Conservation (phyloP, 2,888 invertebrate species). For the Diplazon laetatorius region DNA sequence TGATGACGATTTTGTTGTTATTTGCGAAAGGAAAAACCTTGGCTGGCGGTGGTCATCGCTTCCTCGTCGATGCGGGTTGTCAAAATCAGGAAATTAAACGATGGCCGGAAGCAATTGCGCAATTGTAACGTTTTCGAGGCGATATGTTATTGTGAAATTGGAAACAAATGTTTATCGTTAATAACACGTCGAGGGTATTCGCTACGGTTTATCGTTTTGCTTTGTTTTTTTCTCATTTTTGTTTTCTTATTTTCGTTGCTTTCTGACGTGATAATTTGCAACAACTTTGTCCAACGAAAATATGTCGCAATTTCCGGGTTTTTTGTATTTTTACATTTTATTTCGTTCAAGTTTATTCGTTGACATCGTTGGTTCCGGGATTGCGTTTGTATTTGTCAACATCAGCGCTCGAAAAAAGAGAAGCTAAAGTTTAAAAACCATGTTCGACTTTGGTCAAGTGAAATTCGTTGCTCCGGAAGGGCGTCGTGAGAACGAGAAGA, state of each 20-base stretch:
- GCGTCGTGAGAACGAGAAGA: constrained; percentile 47
- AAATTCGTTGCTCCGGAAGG: constrained; percentile 7
- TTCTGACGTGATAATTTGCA: constrained; percentile 29
- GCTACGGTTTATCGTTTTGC: too few relatives aligned
- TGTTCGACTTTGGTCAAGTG: neutral
- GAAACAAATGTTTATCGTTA: neutral
- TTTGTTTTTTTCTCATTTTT: constrained; percentile 46
- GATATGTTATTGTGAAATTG: constrained; percentile 19
- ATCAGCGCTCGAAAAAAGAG: too few relatives aligned
- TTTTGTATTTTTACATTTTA: too few relatives aligned
- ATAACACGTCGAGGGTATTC: too few relatives aligned
- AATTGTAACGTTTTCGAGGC: too few relatives aligned
- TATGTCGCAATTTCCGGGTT: too few relatives aligned
- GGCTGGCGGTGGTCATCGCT: neutral
- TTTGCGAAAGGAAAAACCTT: constrained; percentile 6
- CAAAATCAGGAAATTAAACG: constrained; percentile 25
- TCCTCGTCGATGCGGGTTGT: constrained; percentile 21
- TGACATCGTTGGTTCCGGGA: too few relatives aligned
- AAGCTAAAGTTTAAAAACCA: too few relatives aligned
- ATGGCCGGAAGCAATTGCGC: constrained; percentile 5
- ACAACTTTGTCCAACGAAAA: too few relatives aligned
- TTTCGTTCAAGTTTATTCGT: too few relatives aligned
- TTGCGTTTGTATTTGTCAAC: too few relatives aligned
- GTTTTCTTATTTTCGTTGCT: constrained; percentile 41
- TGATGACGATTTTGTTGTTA: neutral